Evolutionary conservation across 1,140 invertebrate genomes (phyloP).

Genomic region (Linepithema humile): DNA sequence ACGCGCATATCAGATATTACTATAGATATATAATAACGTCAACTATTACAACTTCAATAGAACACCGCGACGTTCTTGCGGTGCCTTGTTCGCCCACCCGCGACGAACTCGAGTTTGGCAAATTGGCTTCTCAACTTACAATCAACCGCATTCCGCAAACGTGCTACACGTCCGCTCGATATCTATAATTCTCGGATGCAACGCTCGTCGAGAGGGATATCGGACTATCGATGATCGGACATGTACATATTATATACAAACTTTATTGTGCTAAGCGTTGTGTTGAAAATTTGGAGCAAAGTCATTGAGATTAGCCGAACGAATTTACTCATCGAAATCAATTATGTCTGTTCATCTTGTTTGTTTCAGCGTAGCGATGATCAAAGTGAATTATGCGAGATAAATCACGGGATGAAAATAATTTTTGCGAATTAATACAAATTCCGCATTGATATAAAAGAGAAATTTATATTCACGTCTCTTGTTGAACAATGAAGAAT

Average conservation of each 20-base stretch:
- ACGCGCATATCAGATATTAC: neutral
- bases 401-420: constrained; percentile 19
- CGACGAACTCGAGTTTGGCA: constrained; percentile 69
- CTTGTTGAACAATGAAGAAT: neutral
- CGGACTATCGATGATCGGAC: constrained; percentile 40
- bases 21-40: constrained; percentile 63
- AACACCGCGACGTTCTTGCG: constrained; percentile 65
- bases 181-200: constrained; percentile 55
- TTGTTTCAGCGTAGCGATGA: neutral
- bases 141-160: constrained; percentile 72
- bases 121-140: constrained; percentile 72
- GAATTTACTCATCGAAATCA: neutral
- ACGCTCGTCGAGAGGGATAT: constrained; percentile 9
- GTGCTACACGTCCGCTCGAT: constrained; percentile 58
- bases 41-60: constrained; percentile 65
- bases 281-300: constrained; percentile 17
- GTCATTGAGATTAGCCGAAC: neutral
- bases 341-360: neutral
- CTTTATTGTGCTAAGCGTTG: neutral
- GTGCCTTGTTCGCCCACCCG: constrained; percentile 15
- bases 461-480: constrained; percentile 15
- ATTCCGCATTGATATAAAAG: constrained; percentile 18
- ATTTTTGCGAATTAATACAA: constrained; percentile 18
- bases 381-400: neutral
- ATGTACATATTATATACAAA: constrained; percentile 6